Evolutionary conservation across 2,797 vertebrate species (phyloP).

Genomic region (Borostomias antarcticus): DNA sequence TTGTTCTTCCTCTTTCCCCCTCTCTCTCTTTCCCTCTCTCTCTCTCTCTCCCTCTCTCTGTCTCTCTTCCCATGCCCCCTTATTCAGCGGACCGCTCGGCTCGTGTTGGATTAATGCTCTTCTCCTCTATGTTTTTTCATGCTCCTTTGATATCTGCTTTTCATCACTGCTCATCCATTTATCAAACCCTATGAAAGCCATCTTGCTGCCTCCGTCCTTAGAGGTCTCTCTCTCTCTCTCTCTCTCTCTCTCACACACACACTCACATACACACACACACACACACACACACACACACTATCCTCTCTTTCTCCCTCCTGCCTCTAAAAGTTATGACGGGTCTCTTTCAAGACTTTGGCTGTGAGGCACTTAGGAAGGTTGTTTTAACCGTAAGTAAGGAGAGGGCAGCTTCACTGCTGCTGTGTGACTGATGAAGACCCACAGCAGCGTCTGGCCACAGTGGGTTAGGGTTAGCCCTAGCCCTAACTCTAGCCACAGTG

Average conservation of each 20-base stretch:
- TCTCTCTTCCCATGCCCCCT: constrained; percentile 58
- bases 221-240: constrained; percentile 20
- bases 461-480: no score
- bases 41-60: neutral
- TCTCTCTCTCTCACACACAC: constrained; percentile 27
- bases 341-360: constrained; percentile 4
- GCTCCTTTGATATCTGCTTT: constrained; percentile 94
- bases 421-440: constrained; percentile 92
- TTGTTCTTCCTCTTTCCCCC: constrained; percentile 78
- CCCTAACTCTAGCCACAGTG: no score
- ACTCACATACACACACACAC: no score
- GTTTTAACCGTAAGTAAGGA: no score
- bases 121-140: constrained; percentile 68
- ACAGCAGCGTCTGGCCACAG: constrained; percentile 72
- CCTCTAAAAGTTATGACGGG: constrained; percentile 52
- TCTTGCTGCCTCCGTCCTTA: constrained; percentile 7
- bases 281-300: no score
- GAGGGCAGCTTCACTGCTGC: neutral
- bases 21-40: constrained; percentile 56
- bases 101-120: constrained; percentile 71
- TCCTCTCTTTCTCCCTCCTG: no score
- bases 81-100: constrained; percentile 69
- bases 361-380: no score
- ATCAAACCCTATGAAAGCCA: constrained; percentile 82
- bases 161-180: constrained; percentile 93